phyloP scores from a whole-genome alignment of 2,797 vertebrate species.

The Sitta carolinensis region DNA sequence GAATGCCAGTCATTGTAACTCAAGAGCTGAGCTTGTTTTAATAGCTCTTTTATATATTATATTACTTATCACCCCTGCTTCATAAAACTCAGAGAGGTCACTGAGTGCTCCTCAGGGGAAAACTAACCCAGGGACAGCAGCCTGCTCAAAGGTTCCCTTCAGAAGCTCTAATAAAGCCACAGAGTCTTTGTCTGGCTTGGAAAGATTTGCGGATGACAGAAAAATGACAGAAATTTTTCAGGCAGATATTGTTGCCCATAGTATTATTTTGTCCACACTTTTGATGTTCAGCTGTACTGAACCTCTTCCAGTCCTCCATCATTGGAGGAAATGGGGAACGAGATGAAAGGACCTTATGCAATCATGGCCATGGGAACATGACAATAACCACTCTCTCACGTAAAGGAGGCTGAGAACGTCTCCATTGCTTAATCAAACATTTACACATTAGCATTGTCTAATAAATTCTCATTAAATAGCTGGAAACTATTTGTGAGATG shows the following conservation, averaged over 20 bases:
- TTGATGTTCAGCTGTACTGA: background rate
- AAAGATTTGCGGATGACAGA: background rate
- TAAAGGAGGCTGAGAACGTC: background rate
- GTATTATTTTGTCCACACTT: background rate
- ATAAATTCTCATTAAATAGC: background rate
- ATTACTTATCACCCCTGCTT: background rate
- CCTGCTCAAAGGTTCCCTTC: background rate
- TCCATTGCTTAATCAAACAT: background rate
- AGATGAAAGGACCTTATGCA: background rate
- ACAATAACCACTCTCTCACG: background rate
- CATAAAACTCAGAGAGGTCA: background rate
- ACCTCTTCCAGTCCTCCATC: background rate
- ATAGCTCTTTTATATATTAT: background rate
- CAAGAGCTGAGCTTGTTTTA: background rate
- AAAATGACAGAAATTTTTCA: background rate
- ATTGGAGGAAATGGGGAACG: background rate
- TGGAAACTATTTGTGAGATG: accelerated
- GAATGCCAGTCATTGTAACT: background rate
- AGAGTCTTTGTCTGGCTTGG: background rate
- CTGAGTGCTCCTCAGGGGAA: background rate
- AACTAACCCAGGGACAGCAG: background rate
- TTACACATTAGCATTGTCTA: background rate
- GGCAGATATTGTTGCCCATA: background rate
- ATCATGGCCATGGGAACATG: accelerated
- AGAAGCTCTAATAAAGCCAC: background rate